phyloP scores from a whole-genome alignment of 2,113 vertebrate genomes.

The Gnathonemus longibarbis region DNA sequence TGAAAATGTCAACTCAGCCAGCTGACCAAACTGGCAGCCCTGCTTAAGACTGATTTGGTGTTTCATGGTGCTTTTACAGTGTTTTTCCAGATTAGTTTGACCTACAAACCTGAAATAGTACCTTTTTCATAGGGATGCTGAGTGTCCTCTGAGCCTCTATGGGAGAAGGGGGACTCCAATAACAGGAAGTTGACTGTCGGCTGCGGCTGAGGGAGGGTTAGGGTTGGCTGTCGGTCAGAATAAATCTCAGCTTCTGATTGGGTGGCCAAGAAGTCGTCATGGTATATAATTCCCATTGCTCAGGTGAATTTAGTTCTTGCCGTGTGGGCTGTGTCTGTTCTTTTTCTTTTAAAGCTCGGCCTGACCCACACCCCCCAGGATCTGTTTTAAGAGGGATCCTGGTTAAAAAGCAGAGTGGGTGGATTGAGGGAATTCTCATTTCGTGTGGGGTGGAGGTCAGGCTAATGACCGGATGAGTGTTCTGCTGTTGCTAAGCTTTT shows the following conservation, averaged over 20 bases:
- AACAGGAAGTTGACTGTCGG: background rate
- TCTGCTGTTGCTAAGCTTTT: background rate
- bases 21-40: background rate
- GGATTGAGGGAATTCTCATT: slow-evolving; percentile 2
- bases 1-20: background rate
- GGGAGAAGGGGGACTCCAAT: background rate
- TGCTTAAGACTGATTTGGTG: background rate
- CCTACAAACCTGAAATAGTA: background rate
- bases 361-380: background rate
- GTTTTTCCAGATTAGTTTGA: background rate
- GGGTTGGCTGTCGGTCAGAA: background rate
- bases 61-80: background rate
- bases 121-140: background rate
- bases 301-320: background rate
- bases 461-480: background rate
- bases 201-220: background rate
- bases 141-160: background rate
- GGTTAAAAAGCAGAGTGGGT: background rate
- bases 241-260: background rate
- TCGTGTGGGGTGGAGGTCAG: background rate
- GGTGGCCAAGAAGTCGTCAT: background rate
- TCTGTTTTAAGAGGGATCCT: background rate
- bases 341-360: background rate
- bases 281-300: background rate
- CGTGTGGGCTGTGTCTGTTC: background rate